These are phyloP conservation scores for Coleophora deauratella DNA, from an alignment of 2,888 invertebrate species.

Conservation along the genomic window DNA sequence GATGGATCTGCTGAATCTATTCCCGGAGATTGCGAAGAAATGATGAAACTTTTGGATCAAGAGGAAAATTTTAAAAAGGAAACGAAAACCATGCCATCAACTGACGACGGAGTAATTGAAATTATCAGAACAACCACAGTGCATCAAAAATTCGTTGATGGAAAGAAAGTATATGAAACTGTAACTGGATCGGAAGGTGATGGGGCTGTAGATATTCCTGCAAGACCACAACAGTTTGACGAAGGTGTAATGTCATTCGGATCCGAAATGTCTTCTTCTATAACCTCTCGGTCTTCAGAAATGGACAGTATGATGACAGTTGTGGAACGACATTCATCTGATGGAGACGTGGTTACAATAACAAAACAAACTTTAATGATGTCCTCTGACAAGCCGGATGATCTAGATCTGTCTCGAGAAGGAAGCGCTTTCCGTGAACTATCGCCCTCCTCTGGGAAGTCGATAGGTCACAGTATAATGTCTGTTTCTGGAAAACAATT, in stretches of 20 bases:
- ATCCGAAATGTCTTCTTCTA: constrained; percentile 68
- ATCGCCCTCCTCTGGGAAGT: constrained; percentile 69
- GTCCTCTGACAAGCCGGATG: constrained; percentile 56
- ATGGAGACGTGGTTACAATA: constrained; percentile 62
- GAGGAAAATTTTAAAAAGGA: constrained; percentile 55
- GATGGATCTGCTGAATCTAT: constrained; percentile 68
- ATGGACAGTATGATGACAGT: constrained; percentile 68
- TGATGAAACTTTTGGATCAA: constrained; percentile 73
- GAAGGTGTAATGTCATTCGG: constrained; percentile 58
- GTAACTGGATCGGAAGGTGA: constrained; percentile 54
- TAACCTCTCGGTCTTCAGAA: constrained; percentile 67
- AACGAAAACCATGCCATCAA: constrained; percentile 36
- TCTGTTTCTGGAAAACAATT: constrained; percentile 67
- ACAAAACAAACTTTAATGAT: constrained; percentile 49
- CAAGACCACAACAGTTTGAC: constrained; percentile 43
- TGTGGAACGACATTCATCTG: constrained; percentile 51
- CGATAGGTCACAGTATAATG: constrained; percentile 61
- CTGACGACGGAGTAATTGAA: constrained; percentile 53
- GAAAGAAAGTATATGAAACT: constrained; percentile 63
- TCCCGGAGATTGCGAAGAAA: constrained; percentile 75
- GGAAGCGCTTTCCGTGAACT: constrained; percentile 60
- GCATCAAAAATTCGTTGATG: constrained; percentile 62
- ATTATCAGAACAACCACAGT: constrained; percentile 60
- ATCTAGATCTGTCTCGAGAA: constrained; percentile 58
- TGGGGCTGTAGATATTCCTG: constrained; percentile 63